A percentile compares a stretch with the other conserved stretches of the same genome.
Evolutionary conservation across 2,888 invertebrate genomes (phyloP).

Genomic region (Scaptomyza cyrtandrae): DNA sequence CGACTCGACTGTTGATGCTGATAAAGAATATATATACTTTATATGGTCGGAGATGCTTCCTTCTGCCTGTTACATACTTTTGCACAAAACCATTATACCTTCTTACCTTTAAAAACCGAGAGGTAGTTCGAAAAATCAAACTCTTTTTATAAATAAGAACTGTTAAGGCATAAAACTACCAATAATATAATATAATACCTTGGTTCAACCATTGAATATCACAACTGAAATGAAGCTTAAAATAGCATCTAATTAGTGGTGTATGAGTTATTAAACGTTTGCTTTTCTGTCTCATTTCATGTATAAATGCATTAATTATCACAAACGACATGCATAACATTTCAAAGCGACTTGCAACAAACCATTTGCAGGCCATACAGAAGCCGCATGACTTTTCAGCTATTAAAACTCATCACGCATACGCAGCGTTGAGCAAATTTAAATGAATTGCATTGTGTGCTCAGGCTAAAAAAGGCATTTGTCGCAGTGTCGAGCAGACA

Average conservation of each 20-base stretch:
- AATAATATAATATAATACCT: no score
- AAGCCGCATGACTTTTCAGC: slow-evolving; percentile 35
- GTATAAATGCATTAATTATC: background rate
- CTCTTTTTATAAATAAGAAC: no score
- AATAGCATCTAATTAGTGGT: background rate
- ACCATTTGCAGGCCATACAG: slow-evolving; percentile 35
- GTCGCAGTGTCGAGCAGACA: slow-evolving; percentile 33
- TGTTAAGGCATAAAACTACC: no score
- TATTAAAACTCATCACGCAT: slow-evolving; percentile 56
- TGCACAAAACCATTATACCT: no score
- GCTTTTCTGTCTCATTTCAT: background rate
- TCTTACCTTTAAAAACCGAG: no score
- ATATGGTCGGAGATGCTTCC: no score
- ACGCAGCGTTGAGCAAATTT: slow-evolving; percentile 57
- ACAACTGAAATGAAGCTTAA: background rate
- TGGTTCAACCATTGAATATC: background rate
- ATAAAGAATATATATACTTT: no score
- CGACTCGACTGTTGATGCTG: no score
- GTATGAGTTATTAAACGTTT: slow-evolving; percentile 1
- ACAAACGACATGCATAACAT: slow-evolving; percentile 11
- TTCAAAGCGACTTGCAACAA: slow-evolving; percentile 8
- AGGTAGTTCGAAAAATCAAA: background rate
- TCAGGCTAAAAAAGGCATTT: slow-evolving; percentile 17
- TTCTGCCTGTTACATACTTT: no score
- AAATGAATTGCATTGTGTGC: slow-evolving; percentile 45